A percentile compares a stretch with the other conserved stretches of the same genome.
phyloP scores from a whole-genome alignment of 2,888 invertebrate species.

The Eledone cirrhosa region DNA sequence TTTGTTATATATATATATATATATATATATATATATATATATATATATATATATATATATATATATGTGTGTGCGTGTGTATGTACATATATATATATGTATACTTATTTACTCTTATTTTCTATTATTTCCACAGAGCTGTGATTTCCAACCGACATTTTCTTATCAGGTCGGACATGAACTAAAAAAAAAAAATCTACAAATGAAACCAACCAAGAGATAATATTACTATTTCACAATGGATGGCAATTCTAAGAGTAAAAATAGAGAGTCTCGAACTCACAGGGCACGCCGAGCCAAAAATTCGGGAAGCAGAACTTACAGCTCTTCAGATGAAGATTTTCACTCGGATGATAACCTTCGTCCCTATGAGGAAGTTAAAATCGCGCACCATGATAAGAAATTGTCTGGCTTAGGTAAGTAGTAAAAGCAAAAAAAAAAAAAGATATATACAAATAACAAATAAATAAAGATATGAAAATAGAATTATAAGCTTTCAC shows the following conservation, averaged over 20 bases:
- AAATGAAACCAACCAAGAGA: slow-evolving; percentile 18
- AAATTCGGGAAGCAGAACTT: slow-evolving; percentile 49
- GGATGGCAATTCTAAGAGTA: slow-evolving; percentile 23
- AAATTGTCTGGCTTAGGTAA: slow-evolving; percentile 58
- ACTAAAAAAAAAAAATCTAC: neutral
- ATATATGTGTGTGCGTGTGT: neutral
- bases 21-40: no score
- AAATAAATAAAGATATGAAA: no score
- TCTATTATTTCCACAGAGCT: neutral
- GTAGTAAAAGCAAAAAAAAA: slow-evolving; percentile 31
- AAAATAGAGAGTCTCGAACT: slow-evolving; percentile 40
- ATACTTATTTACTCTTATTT: neutral
- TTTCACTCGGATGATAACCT: slow-evolving; percentile 61
- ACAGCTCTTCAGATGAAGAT: slow-evolving; percentile 57
- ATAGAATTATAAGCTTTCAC: neutral
- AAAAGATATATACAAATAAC: neutral
- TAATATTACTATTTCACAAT: slow-evolving; percentile 9
- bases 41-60: neutral
- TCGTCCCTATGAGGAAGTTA: slow-evolving; percentile 61
- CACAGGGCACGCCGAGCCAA: slow-evolving; percentile 42
- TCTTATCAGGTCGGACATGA: neutral
- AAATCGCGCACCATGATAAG: slow-evolving; percentile 59
- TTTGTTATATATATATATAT: no score
- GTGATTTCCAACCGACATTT: neutral
- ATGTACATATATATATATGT: neutral